Percentiles rank a stretch among this genome's conserved stretches.
Evolutionary conservation across 2,888 invertebrate species (phyloP).

Genomic region (Germaria angustata): DNA sequence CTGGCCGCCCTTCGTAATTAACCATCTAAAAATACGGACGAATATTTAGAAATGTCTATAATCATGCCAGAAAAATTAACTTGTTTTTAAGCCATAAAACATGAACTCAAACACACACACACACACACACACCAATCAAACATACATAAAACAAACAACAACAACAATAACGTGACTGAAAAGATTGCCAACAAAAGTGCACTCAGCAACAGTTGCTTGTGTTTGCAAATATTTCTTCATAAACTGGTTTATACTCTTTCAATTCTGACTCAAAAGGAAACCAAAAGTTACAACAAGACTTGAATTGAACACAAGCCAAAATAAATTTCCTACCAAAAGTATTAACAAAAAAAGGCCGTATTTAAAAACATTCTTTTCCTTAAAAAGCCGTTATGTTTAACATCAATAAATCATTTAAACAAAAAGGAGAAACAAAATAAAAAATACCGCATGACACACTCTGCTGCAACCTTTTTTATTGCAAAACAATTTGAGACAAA

Average conservation of each 20-base stretch:
- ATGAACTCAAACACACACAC: not conserved
- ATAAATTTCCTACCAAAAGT: not conserved
- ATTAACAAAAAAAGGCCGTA: not conserved
- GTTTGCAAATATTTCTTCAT: slow-evolving; percentile 2
- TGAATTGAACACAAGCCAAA: slow-evolving; percentile 15
- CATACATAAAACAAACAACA: not conserved
- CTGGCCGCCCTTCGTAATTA: not conserved
- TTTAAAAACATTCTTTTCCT: slow-evolving; percentile 29
- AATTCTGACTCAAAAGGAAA: slow-evolving; percentile 1
- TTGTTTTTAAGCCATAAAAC: slow-evolving; percentile 37
- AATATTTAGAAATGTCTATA: not conserved
- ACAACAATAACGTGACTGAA: no score
- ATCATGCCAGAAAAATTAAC: slow-evolving; percentile 36
- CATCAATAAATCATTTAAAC: slow-evolving; percentile 61
- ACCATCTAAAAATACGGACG: not conserved
- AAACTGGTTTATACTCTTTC: slow-evolving; percentile 21
- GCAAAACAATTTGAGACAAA: not conserved
- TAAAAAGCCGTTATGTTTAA: slow-evolving; percentile 60
- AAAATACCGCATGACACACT: slow-evolving; percentile 21
- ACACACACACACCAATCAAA: not conserved
- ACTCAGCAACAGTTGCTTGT: slow-evolving; percentile 13
- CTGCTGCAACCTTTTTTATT: slow-evolving; percentile 8
- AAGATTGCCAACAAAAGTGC: not conserved
- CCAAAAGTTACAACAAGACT: slow-evolving; percentile 14
- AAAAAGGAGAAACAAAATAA: not conserved